Conservation (phyloP, 1,140 invertebrate genomes). For the Trissolcus basalis region DNA sequence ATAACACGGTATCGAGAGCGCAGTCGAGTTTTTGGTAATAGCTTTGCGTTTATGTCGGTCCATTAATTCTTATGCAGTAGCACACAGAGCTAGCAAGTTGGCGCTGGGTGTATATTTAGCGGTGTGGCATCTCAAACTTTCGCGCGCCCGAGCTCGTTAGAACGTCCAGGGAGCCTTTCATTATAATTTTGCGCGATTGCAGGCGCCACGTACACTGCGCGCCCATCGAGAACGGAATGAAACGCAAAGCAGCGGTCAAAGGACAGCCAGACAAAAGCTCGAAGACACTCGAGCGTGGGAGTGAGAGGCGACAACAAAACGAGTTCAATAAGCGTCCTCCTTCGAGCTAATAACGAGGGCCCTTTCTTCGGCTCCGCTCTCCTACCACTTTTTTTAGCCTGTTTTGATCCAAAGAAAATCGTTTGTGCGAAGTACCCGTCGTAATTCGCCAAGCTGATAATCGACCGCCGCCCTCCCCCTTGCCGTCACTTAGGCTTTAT, state of each 20-base stretch:
- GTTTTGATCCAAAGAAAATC: constrained; percentile 66
- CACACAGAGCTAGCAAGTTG: not conserved
- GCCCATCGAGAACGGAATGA: not conserved
- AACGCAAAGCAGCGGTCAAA: constrained; percentile 24
- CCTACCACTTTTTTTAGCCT: constrained; percentile 13
- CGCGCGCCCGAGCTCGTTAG: constrained; percentile 61
- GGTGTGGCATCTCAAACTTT: constrained; percentile 61
- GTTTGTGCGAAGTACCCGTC: constrained; percentile 68
- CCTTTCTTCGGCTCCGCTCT: constrained; percentile 33
- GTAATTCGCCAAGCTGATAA: constrained; percentile 72
- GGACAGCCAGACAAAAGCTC: constrained; percentile 62
- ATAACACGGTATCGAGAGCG: constrained; percentile 36
- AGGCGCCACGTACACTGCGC: not conserved
- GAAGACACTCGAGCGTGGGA: constrained; percentile 65
- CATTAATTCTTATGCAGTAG: constrained; percentile 60
- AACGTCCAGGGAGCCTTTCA: constrained; percentile 58
- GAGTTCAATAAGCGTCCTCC: constrained; percentile 74
- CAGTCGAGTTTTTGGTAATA: constrained; percentile 43
- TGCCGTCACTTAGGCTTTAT: constrained; percentile 44
- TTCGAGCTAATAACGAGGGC: constrained; percentile 69
- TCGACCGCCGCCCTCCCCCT: constrained; percentile 51
- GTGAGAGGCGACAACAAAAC: constrained; percentile 65
- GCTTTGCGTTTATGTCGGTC: constrained; percentile 20
- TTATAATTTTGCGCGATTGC: constrained; percentile 52
- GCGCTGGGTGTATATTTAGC: constrained; percentile 62